phyloP scores from a whole-genome alignment of 2,113 vertebrate genomes.

The Petrocephalus microphthalmus region DNA sequence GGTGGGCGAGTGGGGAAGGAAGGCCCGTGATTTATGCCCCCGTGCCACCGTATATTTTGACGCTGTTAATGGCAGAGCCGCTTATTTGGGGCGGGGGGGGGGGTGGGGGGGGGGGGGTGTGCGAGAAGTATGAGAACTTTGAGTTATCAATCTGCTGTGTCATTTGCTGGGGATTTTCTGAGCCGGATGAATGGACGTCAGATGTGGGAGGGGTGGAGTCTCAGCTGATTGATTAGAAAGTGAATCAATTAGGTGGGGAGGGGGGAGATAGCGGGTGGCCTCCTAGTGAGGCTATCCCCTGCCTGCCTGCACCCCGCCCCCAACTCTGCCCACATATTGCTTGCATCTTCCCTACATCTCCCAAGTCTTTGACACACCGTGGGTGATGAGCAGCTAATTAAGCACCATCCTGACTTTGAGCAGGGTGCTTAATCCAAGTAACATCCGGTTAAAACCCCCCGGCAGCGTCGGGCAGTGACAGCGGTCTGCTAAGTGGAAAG shows the following conservation, averaged over 20 bases:
- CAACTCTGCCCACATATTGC: background rate
- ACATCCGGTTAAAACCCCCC: background rate
- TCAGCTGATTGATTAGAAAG: conserved; percentile 25
- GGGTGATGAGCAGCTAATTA: background rate
- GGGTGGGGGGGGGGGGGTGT: too few species aligned
- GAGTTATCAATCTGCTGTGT: conserved; percentile 4
- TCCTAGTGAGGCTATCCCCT: background rate
- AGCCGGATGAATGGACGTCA: conserved; percentile 10
- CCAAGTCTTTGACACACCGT: background rate
- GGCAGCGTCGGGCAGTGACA: background rate
- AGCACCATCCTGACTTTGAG: background rate
- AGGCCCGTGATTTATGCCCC: background rate
- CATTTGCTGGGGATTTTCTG: background rate
- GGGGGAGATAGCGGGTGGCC: conserved; percentile 14
- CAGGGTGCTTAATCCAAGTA: background rate
- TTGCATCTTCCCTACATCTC: background rate
- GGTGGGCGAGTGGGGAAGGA: background rate
- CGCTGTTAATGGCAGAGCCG: background rate
- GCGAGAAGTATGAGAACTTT: background rate
- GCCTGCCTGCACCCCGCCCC: background rate
- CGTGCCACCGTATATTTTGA: background rate
- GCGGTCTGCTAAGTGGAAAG: background rate
- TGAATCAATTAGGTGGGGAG: conserved; percentile 27
- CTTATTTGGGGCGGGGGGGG: background rate
- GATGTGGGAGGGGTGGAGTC: background rate